A percentile compares a stretch with the other conserved stretches of the same genome.
Conservation (phyloP, 2,888 invertebrate species). For the Harmothoe impar region DNA sequence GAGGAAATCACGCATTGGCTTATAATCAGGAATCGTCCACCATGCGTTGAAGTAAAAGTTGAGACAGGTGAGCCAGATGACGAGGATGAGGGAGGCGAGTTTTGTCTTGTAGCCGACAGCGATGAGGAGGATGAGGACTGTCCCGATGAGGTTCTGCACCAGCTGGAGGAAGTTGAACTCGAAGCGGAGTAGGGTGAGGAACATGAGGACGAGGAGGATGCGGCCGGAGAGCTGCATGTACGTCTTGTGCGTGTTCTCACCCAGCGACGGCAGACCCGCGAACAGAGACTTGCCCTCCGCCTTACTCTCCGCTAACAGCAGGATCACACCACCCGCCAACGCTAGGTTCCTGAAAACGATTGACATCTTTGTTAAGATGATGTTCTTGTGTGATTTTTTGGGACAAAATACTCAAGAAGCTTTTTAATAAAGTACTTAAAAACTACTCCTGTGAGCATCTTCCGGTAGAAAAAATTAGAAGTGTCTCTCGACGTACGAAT, state of each 20-base stretch:
- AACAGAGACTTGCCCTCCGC: conserved; percentile 97
- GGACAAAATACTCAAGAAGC: conserved; percentile 41
- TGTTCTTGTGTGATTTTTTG: no score
- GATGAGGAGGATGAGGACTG: conserved; percentile 95
- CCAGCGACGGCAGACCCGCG: conserved; percentile 90
- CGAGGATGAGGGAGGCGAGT: conserved; percentile 96
- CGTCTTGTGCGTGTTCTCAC: conserved; percentile 94
- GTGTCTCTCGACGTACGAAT: no score
- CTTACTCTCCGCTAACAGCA: conserved; percentile 97
- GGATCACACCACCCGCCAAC: conserved; percentile 96
- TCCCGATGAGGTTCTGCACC: conserved; percentile 95
- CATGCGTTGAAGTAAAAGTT: conserved; percentile 99
- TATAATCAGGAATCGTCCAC: conserved; percentile 97
- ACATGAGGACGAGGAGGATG: conserved; percentile 98
- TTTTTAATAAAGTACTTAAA: background rate
- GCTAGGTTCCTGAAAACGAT: conserved; percentile 92
- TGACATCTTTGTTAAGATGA: no score
- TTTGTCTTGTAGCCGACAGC: conserved; percentile 99
- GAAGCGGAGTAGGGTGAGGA: conserved; percentile 96
- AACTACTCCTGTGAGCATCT: background rate
- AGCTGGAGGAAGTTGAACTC: conserved; percentile 94
- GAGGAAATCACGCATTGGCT: conserved; percentile 98
- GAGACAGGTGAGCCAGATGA: conserved; percentile 92
- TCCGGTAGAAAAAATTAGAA: no score
- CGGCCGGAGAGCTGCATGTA: conserved; percentile 98